These are phyloP conservation scores for Pelagia noctiluca DNA, from an alignment of 30 jellyfish, hydroid and myxozoan genomes.

Conservation along the genomic window DNA sequence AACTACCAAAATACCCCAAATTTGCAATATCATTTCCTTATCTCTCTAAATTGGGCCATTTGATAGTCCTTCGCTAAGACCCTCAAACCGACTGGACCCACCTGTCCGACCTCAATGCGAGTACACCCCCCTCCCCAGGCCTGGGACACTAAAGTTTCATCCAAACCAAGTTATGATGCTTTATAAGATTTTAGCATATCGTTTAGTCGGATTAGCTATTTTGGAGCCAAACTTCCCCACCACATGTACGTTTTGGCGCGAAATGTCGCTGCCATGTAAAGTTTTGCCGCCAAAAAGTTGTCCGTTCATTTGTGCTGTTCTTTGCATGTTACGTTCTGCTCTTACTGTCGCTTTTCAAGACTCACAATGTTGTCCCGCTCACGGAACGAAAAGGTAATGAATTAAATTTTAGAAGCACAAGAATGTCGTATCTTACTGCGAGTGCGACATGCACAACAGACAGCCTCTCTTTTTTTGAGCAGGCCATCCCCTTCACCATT, in stretches of 20 bases:
- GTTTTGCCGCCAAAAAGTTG: neutral
- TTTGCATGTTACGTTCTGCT: constrained; percentile 5
- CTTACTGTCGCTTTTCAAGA: neutral
- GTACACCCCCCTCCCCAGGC: too few relatives aligned
- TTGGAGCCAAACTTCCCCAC: constrained; percentile 6
- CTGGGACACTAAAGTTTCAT: neutral
- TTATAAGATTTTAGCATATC: neutral
- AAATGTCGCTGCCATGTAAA: neutral
- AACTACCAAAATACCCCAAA: too few relatives aligned
- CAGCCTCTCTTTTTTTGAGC: neutral
- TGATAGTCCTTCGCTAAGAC: too few relatives aligned
- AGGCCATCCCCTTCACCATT: neutral
- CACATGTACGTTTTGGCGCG: constrained; percentile 6
- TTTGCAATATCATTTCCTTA: too few relatives aligned
- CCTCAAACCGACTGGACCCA: too few relatives aligned
- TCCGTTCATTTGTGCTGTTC: neutral
- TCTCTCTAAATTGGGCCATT: too few relatives aligned
- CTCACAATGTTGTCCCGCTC: constrained; percentile 9
- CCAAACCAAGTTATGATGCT: neutral
- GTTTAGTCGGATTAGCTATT: neutral
- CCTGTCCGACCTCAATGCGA: too few relatives aligned
- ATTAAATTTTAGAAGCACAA: neutral
- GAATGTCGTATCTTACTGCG: neutral
- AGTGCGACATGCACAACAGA: neutral
- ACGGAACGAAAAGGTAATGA: neutral